Conservation (phyloP, 1,140 invertebrate genomes). For the Solenopsis invicta region DNA sequence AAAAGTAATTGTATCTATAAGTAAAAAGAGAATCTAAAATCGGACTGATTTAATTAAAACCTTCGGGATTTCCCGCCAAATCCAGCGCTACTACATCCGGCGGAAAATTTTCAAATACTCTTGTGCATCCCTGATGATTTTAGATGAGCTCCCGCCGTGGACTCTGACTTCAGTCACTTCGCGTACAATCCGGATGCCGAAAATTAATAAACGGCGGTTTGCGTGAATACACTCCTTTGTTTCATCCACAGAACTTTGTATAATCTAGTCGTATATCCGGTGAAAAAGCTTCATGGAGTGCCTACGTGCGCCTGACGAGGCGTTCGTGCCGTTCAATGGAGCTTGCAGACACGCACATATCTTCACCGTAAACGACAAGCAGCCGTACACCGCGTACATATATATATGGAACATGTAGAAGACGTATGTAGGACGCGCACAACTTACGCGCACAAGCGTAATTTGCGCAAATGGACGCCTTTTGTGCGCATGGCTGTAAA, state of each 20-base stretch:
- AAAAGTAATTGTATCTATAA: neutral
- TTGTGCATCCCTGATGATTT: constrained; percentile 28
- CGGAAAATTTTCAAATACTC: constrained; percentile 10
- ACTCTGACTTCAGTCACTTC: neutral
- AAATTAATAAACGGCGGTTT: constrained; percentile 54
- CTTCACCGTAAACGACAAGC: neutral
- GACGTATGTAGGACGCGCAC: constrained; percentile 19
- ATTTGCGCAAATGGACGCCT: constrained; percentile 69
- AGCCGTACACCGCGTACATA: neutral
- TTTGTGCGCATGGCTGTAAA: constrained; percentile 66
- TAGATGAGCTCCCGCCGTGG: neutral
- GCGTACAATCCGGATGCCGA: neutral
- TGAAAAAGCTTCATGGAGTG: constrained; percentile 46
- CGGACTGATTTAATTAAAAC: neutral
- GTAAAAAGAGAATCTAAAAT: neutral
- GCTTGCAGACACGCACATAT: constrained; percentile 48
- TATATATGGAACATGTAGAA: constrained; percentile 20
- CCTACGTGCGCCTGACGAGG: constrained; percentile 37
- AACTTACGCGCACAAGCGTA: constrained; percentile 55
- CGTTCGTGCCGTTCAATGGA: constrained; percentile 36
- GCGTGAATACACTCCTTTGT: constrained; percentile 48
- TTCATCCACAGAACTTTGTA: constrained; percentile 48
- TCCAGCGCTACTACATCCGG: neutral
- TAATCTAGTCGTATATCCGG: constrained; percentile 34
- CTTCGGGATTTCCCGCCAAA: neutral